Evolutionary conservation across 2,113 vertebrate genomes (phyloP).

Genomic region (human): DNA sequence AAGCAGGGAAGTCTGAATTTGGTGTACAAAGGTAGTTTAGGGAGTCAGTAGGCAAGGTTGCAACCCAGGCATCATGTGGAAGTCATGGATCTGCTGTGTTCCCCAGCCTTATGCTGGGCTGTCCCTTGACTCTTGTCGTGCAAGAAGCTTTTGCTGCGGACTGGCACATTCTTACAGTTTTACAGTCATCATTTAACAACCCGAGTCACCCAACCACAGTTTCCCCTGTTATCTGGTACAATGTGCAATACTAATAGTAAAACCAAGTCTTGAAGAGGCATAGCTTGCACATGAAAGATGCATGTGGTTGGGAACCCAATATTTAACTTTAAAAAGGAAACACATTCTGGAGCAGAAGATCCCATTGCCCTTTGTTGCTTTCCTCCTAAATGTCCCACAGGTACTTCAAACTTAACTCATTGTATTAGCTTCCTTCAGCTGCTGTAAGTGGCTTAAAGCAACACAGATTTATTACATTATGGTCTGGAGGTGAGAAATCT

Average conservation of each 20-base stretch:
- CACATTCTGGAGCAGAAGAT: background rate
- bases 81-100: background rate
- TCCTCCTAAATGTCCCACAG: background rate
- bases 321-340: background rate
- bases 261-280: background rate
- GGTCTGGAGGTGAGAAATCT: background rate
- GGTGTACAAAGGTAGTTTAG: background rate
- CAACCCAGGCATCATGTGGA: rapidly evolving
- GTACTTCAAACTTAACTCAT: background rate
- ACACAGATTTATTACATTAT: background rate
- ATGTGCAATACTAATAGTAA: too few relatives aligned
- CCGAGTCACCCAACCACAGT: background rate
- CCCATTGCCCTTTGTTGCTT: background rate
- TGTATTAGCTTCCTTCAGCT: background rate
- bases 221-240: background rate
- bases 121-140: background rate
- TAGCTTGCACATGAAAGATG: background rate
- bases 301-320: rapidly evolving
- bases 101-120: too few relatives aligned
- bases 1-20: background rate
- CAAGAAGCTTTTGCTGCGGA: background rate
- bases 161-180: background rate
- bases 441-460: background rate
- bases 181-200: background rate
- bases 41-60: background rate